Evolutionary conservation across 2,113 vertebrate species (phyloP), one percentile per base, ranked within the genome.

Genomic region (Thalassarche chlororhynchos): DNA sequence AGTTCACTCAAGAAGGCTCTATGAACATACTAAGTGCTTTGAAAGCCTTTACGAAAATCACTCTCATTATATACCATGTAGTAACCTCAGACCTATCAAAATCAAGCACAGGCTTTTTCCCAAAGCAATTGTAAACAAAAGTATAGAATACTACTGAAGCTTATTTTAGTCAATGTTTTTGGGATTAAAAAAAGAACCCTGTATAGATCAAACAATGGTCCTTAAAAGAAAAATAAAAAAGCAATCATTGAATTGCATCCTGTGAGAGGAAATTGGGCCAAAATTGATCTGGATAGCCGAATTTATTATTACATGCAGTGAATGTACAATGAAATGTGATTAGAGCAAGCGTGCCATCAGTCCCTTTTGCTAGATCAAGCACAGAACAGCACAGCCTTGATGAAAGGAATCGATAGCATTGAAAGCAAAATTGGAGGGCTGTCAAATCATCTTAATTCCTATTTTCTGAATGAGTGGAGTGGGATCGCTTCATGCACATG

Each of bases 361-460:
- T 97, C 88, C 96, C 87, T 94, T 96, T 97, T 97, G 92, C 96
- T 98, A 95, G 97, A 97, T 64, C 68, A 77, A 96, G 93, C 90
- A 96, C 87, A 74, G 92, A 97, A 96, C 70, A 97, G 95, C 78
- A 70, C 80, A 96, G 98, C 95, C 92, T 95, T 93, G 94, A 97
- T 98, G 96, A 98, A 93, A 94, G 95, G 97, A 98, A 99, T 98
- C 98, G 79, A 98, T 99, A 98, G 91, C 60, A 97, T 86, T 98
- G 98, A 98, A 97, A 98, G 98, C 98, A 98, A 98, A 98, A 98
- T 98, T 97, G 97, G 98, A 99, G 96, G 94, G 90, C 96, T 98
- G 98, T 99, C 98, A 98, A 98, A 97, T 98, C 98, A 97, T 96
- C 94, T 98, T 97, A 98, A 98, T 98, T 98, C 96, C 96, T 97